These are phyloP conservation scores for Sebastes nivosus DNA, from an alignment of 2,797 vertebrate genomes.

Conservation along the genomic window DNA sequence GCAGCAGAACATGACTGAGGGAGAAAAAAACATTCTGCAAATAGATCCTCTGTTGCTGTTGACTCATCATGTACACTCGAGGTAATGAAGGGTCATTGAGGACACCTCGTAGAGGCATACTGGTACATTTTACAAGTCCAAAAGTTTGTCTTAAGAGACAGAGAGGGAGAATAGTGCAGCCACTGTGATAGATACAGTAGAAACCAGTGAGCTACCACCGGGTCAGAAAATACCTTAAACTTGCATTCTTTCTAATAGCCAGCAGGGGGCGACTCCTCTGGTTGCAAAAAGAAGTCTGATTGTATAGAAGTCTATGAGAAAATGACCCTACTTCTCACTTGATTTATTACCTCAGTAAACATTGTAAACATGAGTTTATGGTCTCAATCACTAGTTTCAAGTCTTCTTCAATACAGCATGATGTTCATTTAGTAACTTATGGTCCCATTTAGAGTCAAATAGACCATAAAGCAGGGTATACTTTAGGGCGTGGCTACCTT, in stretches of 20 bases:
- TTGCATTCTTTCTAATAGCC: neutral
- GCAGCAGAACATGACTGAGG: conserved; percentile 9
- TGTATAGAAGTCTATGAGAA: neutral
- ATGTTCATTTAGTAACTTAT: neutral
- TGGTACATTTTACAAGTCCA: conserved; percentile 1
- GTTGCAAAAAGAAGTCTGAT: neutral
- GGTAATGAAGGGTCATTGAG: conserved; percentile 16
- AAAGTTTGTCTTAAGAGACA: neutral
- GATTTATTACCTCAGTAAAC: neutral
- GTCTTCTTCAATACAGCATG: neutral
- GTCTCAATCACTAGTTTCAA: neutral
- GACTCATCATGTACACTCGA: conserved; percentile 14
- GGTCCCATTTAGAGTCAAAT: neutral
- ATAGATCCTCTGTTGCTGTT: conserved; percentile 24
- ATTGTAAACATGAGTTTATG: neutral
- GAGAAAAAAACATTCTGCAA: conserved; percentile 21
- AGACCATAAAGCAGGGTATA: no score
- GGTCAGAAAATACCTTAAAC: neutral
- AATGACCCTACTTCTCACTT: neutral
- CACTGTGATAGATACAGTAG: neutral
- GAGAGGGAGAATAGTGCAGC: neutral
- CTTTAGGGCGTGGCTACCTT: no score
- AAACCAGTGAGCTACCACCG: neutral
- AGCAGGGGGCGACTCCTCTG: neutral
- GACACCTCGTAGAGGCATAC: neutral